Evolutionary conservation across 2,797 vertebrate species (phyloP), one percentile per base, ranked within the genome.

Genomic region (Strix occidentalis): DNA sequence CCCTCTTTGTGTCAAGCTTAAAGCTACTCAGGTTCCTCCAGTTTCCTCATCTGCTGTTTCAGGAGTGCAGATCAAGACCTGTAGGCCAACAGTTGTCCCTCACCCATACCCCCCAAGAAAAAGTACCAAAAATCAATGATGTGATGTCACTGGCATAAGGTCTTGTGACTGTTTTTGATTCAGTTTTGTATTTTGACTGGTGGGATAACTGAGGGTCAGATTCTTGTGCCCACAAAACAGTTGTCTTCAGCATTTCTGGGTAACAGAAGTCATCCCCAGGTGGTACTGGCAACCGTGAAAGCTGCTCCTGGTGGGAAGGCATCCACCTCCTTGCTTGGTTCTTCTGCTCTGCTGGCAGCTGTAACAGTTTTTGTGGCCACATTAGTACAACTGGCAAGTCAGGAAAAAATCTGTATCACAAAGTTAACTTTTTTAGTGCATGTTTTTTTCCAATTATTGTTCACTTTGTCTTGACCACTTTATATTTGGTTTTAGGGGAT

Each of bases 401-500:
- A 68, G 58, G 46, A 86, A 76, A 88, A 57, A 45, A 12, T 28
- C 28, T 58, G 35, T 21, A 87, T 76, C 7, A 16, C n/a, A 2
- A 28, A 46, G 26, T 53, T 74, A 92, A 16, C 15, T 31, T 51
- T 10, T 12, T 81, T 63, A 20, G 37, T 66, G 43, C 1, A 9
- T 60, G 1, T 43, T 46, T 87, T 58, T 24, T 8, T 7, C 31
- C 43, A 37, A 1, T 61, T 68, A 21, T 43, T 87, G 25, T 84
- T 94, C 10, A 60, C 39, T 81, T 78, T 68, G 33, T 64, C 45
- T 37, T 87, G 19, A 54, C 54, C 39, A 56, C 78, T 93, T 87
- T 89, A 4, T 94, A 65, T 92, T 93, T 91, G 33, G 35, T 95
- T 87, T 45, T 89, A 99, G 99, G 99, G 99, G 8, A 89, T 98